Evolutionary conservation across 2,888 invertebrate species (phyloP).

Genomic region (Pollenia angustigena): DNA sequence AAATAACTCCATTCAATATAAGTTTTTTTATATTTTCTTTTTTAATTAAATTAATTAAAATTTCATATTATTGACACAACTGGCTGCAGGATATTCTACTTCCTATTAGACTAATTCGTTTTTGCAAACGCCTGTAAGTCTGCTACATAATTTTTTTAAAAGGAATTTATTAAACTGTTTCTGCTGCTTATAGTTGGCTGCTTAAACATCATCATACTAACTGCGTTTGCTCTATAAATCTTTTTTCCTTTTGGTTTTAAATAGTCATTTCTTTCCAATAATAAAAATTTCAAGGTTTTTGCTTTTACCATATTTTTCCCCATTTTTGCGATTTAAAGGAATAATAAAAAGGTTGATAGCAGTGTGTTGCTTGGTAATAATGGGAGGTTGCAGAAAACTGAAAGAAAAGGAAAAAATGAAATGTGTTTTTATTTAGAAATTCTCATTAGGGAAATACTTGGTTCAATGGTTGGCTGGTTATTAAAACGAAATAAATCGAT

Average conservation of each 20-base stretch:
- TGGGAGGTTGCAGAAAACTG: neutral
- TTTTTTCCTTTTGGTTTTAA: neutral
- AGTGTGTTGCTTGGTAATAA: neutral
- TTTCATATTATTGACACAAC: slow-evolving; percentile 6
- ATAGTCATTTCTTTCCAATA: slow-evolving; percentile 14
- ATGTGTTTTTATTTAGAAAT: slow-evolving; percentile 39
- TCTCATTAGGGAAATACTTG: slow-evolving; percentile 57
- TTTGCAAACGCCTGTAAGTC: neutral
- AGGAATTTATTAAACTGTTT: neutral
- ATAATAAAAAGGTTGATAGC: neutral
- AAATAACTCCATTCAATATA: neutral
- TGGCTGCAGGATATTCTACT: slow-evolving; percentile 9
- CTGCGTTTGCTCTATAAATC: neutral
- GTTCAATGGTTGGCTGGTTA: slow-evolving; percentile 48
- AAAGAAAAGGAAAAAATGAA: slow-evolving; percentile 32
- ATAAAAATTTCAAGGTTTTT: slow-evolving; percentile 39
- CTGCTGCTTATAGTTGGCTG: neutral
- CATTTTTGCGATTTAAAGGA: neutral
- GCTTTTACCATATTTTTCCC: neutral
- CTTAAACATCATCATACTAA: slow-evolving; percentile 3
- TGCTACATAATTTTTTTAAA: neutral
- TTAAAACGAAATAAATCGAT: slow-evolving; percentile 47
- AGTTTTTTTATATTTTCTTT: neutral
- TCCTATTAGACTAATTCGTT: neutral
- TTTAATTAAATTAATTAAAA: slow-evolving; percentile 31